These are phyloP conservation scores for Cygnus olor DNA, from an alignment of 2,797 vertebrate species.

Conservation along the genomic window DNA sequence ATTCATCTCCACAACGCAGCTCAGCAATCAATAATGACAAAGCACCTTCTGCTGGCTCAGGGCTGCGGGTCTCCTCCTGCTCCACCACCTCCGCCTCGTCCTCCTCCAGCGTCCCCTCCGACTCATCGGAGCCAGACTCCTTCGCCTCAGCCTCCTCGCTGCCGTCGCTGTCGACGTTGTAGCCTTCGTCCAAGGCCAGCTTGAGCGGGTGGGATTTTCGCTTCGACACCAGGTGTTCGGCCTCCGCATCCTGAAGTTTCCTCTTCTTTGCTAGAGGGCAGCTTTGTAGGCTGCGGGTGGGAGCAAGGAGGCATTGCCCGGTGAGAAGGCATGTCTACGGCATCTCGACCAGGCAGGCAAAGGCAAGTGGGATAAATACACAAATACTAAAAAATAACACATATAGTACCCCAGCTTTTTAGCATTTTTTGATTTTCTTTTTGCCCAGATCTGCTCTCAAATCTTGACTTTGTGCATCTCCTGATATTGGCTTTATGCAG, in stretches of 20 bases:
- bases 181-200: conserved; percentile 91
- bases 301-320: neutral
- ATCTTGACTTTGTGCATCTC: neutral
- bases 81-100: conserved; percentile 70
- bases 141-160: conserved; percentile 87
- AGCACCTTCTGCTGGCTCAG: conserved; percentile 78
- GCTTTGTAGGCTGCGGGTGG: conserved; percentile 84
- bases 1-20: conserved; percentile 19
- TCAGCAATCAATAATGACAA: conserved; percentile 41
- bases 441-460: neutral
- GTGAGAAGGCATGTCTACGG: neutral
- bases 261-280: conserved; percentile 95
- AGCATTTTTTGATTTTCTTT: neutral
- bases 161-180: conserved; percentile 88
- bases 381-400: neutral
- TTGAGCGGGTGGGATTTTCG: conserved; percentile 93
- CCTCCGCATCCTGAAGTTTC: conserved; percentile 87
- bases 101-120: conserved; percentile 81
- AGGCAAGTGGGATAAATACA: neutral
- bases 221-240: conserved; percentile 86
- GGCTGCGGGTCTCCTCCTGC: conserved; percentile 76
- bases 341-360: neutral
- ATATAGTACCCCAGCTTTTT: neutral
- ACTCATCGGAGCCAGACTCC: conserved; percentile 83
- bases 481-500: neutral